These are phyloP conservation scores for Dinoponera quadriceps DNA, from an alignment of 1,140 invertebrate species.

Conservation along the genomic window DNA sequence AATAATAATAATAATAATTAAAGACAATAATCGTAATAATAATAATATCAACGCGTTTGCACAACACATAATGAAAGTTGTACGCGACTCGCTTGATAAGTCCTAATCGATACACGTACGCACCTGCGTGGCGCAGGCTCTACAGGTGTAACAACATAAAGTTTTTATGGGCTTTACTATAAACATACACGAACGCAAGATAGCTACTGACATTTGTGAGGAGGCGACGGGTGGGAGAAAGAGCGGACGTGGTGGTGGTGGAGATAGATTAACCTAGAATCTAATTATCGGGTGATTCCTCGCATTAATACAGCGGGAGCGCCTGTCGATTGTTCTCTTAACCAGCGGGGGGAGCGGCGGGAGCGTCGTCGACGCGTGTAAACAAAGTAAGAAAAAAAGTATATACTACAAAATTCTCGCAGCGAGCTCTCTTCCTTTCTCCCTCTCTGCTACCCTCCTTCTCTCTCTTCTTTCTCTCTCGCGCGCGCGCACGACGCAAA, in stretches of 20 bases:
- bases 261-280: conserved; percentile 33
- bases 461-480: no score
- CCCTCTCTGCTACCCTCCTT: no score
- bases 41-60: conserved; percentile 72
- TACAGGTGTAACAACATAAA: conserved; percentile 69
- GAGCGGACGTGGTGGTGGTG: no score
- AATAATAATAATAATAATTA: conserved; percentile 76
- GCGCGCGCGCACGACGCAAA: neutral
- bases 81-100: conserved; percentile 67
- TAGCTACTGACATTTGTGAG: conserved; percentile 59
- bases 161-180: conserved; percentile 76
- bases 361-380: conserved; percentile 28
- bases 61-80: conserved; percentile 69
- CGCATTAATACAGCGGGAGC: conserved; percentile 39
- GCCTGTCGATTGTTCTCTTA: conserved; percentile 31
- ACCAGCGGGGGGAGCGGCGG: neutral
- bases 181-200: conserved; percentile 78
- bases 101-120: conserved; percentile 53
- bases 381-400: conserved; percentile 59
- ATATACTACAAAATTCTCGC: conserved; percentile 59
- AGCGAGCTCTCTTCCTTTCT: conserved; percentile 31
- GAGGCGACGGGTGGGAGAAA: conserved; percentile 23
- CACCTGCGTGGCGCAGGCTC: conserved; percentile 35
- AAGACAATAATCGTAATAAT: conserved; percentile 74
- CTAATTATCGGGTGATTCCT: conserved; percentile 22